phyloP scores from a whole-genome alignment of 2,797 vertebrate genomes.

The Sebastes variabilis region DNA sequence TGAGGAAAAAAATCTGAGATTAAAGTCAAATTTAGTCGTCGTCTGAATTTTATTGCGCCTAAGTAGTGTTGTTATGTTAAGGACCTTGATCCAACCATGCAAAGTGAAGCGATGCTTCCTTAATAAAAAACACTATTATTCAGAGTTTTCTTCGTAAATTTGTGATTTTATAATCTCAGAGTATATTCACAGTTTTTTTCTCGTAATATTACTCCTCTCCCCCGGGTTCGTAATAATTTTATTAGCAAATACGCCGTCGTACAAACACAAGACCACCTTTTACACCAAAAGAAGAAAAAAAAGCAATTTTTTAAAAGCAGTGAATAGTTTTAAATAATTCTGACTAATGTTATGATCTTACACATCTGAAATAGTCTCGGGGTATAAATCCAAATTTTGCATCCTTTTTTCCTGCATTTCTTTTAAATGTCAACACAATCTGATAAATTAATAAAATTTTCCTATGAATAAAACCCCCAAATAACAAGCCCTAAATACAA shows the following conservation, averaged over 20 bases:
- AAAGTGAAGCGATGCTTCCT: too few relatives aligned
- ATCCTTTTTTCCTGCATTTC: not conserved
- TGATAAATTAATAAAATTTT: not conserved
- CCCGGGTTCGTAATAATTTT: too few relatives aligned
- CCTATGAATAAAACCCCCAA: not conserved
- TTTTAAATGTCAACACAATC: not conserved
- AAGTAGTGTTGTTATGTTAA: too few relatives aligned
- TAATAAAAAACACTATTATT: too few relatives aligned
- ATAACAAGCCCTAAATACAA: not conserved
- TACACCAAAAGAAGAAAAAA: not conserved
- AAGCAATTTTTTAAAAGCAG: not conserved
- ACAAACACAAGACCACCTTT: not conserved
- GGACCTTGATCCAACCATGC: too few relatives aligned
- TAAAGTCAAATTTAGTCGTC: too few relatives aligned
- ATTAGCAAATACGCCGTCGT: too few relatives aligned
- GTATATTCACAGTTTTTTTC: too few relatives aligned
- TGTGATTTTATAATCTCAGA: not conserved
- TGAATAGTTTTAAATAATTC: not conserved
- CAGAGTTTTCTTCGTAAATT: not conserved
- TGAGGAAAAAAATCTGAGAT: too few relatives aligned
- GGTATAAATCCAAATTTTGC: too few relatives aligned
- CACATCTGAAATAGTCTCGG: not conserved
- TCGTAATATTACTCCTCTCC: too few relatives aligned
- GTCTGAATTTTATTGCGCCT: too few relatives aligned
- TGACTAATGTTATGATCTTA: not conserved